Base-by-base conservation (phyloP, 2,797 vertebrate species). In the Liasis olivaceus region DNA sequence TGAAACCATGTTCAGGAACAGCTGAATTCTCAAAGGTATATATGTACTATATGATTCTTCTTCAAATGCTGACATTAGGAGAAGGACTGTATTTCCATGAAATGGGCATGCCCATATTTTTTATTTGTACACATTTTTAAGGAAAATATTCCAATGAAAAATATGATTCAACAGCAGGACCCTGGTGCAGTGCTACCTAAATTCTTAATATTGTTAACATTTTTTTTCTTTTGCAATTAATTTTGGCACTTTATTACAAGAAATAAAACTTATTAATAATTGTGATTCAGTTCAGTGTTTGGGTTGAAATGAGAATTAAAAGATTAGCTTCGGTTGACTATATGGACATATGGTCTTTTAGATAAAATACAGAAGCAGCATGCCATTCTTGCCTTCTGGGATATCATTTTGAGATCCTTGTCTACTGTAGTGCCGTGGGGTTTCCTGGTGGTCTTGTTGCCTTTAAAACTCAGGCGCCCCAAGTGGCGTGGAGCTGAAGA, bases 191-290 rank as follows among this genome's bases (percentile, higher is more conserved):
- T 89, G 59, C 62, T 20, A 26, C 26, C 8, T 12, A 20, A 26
- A 28, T 54, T 36, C 58, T 56, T 81, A 0, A 1, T 58, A 58
- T 14, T 60, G 11, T 69, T 51, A 51, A 60, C 63, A 64, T 64
- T 22, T 58, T 66, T 66, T 64, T 77, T 85, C 31, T 69, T 3
- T 77, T 62, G 51, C 36, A 60, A 24, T n/a, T 86, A 72, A 15
- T 89, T 85, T 86, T 90, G 28, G 63, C 62, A 86, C 54, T 87
- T 90, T 36, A 14, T 14, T 90, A 51, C 66, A 20, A 91, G 36
- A 90, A 92, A 77, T 86, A 90, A 92, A 92, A 36, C 1, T 60
- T 77, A 62, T 91, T 58, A 72, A 62, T 87, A 87, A 13, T 51
- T 89, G 15, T 54, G 13, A 15, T 85, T 86, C 11, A 47, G 2